Conservation (phyloP, 2,113 vertebrate genomes). For the Xenopus borealis region DNA sequence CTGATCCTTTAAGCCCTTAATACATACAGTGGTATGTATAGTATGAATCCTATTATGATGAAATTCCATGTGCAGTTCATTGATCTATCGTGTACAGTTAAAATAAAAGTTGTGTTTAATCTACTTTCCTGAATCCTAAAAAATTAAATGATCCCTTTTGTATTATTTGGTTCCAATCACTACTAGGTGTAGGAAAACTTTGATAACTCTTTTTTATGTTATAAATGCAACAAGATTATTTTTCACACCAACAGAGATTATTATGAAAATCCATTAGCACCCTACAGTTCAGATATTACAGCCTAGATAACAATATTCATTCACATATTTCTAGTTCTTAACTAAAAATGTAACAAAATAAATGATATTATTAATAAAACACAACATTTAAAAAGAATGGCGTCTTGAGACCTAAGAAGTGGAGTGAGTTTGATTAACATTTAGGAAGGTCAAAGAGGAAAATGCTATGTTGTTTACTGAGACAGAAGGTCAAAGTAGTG, state of each 20-base stretch:
- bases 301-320: conserved; percentile 7
- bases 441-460: conserved; percentile 43
- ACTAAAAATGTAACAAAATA: conserved; percentile 12
- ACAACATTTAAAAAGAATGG: conserved; percentile 24
- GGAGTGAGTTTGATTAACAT: conserved; percentile 40
- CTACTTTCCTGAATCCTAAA: too few relatives aligned
- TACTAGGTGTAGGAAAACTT: neutral
- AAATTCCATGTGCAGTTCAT: too few relatives aligned
- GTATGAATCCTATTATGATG: too few relatives aligned
- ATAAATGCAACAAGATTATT: neutral
- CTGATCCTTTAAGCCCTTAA: neutral
- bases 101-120: too few relatives aligned
- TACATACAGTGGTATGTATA: too few relatives aligned
- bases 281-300: neutral
- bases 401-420: conserved; percentile 17
- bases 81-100: too few relatives aligned
- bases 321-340: conserved; percentile 1
- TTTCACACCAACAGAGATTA: conserved; percentile 6
- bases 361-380: conserved; percentile 19
- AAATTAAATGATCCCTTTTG: neutral
- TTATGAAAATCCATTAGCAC: conserved; percentile 7
- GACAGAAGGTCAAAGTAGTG: conserved; percentile 40
- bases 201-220: neutral
- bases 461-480: conserved; percentile 44
- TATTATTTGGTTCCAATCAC: neutral